Evolutionary conservation across 1,140 invertebrate species (phyloP).

Genomic region (Drosophila suzukii): DNA sequence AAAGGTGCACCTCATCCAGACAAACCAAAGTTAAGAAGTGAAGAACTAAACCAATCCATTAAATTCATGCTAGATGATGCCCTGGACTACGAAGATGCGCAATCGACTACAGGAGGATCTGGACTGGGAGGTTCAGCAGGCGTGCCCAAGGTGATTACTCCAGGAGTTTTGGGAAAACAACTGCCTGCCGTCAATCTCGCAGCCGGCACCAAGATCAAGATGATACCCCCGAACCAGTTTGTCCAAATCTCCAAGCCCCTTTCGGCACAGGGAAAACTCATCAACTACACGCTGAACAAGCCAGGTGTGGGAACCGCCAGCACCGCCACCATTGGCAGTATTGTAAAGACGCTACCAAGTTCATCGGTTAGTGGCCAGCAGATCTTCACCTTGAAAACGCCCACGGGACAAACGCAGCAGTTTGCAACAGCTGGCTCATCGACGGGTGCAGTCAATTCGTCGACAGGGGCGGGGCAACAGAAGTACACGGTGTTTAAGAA

Average conservation of each 20-base stretch:
- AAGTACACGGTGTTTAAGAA: conserved; percentile 85
- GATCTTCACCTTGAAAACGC: conserved; percentile 72
- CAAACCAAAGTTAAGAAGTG: conserved; percentile 47
- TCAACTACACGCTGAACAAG: conserved; percentile 77
- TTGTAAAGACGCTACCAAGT: conserved; percentile 65
- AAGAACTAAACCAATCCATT: conserved; percentile 80
- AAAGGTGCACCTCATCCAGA: conserved; percentile 32
- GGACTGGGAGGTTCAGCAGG: background rate
- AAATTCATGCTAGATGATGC: conserved; percentile 75
- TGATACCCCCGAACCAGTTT: conserved; percentile 79
- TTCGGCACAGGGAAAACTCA: conserved; percentile 53
- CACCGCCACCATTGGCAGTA: conserved; percentile 57
- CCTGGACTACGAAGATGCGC: conserved; percentile 52
- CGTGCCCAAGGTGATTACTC: conserved; percentile 23
- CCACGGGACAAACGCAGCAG: conserved; percentile 65
- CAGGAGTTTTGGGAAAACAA: conserved; percentile 31
- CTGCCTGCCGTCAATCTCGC: conserved; percentile 42
- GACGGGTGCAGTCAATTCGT: background rate
- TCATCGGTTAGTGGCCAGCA: conserved; percentile 57
- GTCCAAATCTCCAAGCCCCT: conserved; percentile 69
- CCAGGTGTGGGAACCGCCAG: background rate
- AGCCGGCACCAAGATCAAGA: conserved; percentile 74
- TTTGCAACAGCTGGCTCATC: conserved; percentile 60
- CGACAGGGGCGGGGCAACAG: conserved; percentile 54
- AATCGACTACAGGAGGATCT: background rate